Evolutionary conservation across 2,888 invertebrate genomes (phyloP), one percentile per base, ranked within the genome.

Genomic region (Fragum fragum): DNA sequence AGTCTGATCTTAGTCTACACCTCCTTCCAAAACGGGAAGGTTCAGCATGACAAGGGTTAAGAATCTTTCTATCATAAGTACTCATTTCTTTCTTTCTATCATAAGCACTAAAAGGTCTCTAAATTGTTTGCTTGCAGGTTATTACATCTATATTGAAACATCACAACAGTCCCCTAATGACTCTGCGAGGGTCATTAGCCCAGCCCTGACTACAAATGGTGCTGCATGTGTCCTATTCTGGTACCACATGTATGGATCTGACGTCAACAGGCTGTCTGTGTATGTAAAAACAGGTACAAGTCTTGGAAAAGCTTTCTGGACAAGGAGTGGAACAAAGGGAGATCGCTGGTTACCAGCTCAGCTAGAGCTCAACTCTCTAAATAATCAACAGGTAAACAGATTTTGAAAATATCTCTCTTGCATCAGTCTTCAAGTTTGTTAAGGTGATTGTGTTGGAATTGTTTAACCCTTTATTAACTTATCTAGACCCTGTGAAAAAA

Each of bases 171-270:
- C 55, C 7, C n/a, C 81, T 0, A 90, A 92, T 73, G 79, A 86
- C 52, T 81, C 91, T 21, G 93, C 93, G 16, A 82, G 92, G 16
- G 71, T 93, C 0, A 73, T 89, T 18, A 92, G 90, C 73, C 88
- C 89, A 0, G 7, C 21, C 0, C 76, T 91, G 16, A 76, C 29
- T 39, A 89, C 87, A 6, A 39, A 73, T 5, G 81, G 85, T 1
- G 70, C 87, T 0, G 80, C 88, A 9, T 92, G 93, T 79, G 86
- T 92, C 14, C 88, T 89, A 0, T 94, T 94, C 90, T 94, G 93
- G 94, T 93, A 93, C 75, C 91, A 93, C 85, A 94, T 94, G 94
- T 91, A 92, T 73, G 94, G 94, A 9, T 71, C 81, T n/a, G 89
- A 91, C 79, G 89, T 92, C 42, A 92, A 91, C 82, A 79, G 76